phyloP scores from a whole-genome alignment of 2,888 invertebrate species.

The Xanthorhoe designata region DNA sequence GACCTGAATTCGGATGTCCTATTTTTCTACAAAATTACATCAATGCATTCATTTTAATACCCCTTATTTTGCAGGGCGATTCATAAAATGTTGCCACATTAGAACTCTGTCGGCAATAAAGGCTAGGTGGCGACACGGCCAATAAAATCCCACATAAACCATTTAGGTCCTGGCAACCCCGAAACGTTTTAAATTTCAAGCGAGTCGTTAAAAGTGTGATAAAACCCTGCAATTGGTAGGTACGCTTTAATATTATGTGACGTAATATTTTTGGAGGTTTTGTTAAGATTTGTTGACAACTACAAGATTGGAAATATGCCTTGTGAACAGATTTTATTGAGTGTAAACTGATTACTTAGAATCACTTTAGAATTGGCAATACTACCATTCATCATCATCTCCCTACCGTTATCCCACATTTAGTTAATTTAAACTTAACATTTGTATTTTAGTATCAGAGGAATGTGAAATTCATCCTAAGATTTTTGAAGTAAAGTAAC shows the following conservation, averaged over 20 bases:
- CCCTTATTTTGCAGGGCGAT: constrained; percentile 38
- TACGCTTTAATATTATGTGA: constrained; percentile 58
- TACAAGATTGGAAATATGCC: too few species aligned
- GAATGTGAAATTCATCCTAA: too few species aligned
- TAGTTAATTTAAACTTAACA: too few species aligned
- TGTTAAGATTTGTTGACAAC: not conserved
- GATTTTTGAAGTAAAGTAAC: too few species aligned
- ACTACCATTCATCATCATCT: too few species aligned
- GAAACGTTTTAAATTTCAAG: constrained; percentile 65
- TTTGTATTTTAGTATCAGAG: too few species aligned
- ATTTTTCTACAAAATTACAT: constrained; percentile 19
- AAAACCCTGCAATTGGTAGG: constrained; percentile 56
- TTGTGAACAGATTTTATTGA: too few species aligned
- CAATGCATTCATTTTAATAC: constrained; percentile 43
- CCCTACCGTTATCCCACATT: too few species aligned
- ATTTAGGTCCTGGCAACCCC: constrained; percentile 52
- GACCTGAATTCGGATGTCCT: constrained; percentile 8
- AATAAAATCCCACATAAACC: constrained; percentile 65
- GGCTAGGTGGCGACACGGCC: constrained; percentile 56
- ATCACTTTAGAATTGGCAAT: too few species aligned
- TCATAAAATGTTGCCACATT: constrained; percentile 46
- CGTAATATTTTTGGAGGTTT: constrained; percentile 49
- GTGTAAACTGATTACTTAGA: too few species aligned
- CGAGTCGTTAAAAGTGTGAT: constrained; percentile 57
- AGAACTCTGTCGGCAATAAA: constrained; percentile 52